phyloP scores from a whole-genome alignment of 1,140 invertebrate species.

The Aphidius gifuensis region DNA sequence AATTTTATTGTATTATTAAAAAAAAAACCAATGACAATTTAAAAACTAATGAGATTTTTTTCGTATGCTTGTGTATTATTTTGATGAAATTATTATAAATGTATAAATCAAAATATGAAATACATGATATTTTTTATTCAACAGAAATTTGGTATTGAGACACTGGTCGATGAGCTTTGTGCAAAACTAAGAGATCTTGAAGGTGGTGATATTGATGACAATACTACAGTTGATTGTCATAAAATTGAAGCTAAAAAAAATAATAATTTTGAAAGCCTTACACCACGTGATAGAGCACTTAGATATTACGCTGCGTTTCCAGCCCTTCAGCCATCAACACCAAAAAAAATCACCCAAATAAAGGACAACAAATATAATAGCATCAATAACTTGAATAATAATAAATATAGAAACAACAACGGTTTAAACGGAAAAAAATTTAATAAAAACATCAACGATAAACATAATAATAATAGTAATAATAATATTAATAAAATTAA shows the following conservation, averaged over 20 bases:
- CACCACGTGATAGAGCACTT: constrained; percentile 47
- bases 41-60: too few relatives aligned
- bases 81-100: too few relatives aligned
- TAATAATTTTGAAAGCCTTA: constrained; percentile 41
- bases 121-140: neutral
- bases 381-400: constrained; percentile 34
- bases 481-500: constrained; percentile 24
- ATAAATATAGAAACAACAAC: constrained; percentile 28
- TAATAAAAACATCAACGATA: constrained; percentile 35
- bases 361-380: constrained; percentile 40
- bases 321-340: constrained; percentile 46
- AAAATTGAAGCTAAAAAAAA: constrained; percentile 33
- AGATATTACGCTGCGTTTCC: constrained; percentile 53
- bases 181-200: constrained; percentile 47
- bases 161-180: constrained; percentile 51
- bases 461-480: constrained; percentile 38
- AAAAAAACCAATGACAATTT: too few relatives aligned
- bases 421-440: constrained; percentile 12
- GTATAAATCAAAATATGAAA: neutral
- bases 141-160: constrained; percentile 50
- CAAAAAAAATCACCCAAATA: constrained; percentile 41
- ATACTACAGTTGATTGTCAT: constrained; percentile 38
- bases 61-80: too few relatives aligned
- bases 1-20: neutral
- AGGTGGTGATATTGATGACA: constrained; percentile 38